These are phyloP conservation scores for Temnothorax rugatulus DNA, from an alignment of 2,888 invertebrate genomes.

Conservation along the genomic window DNA sequence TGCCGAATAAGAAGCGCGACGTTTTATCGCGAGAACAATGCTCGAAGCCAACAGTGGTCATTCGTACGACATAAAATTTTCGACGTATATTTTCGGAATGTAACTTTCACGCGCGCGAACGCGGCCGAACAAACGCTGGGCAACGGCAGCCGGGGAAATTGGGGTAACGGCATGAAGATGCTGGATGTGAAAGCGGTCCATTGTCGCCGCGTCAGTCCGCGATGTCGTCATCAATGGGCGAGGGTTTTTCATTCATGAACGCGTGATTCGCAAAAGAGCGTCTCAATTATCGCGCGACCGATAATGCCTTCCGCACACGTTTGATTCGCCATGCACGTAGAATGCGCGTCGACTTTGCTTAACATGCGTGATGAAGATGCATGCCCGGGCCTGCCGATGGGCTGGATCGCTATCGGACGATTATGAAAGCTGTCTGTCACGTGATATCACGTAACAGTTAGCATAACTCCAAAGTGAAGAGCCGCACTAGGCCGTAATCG, in stretches of 20 bases:
- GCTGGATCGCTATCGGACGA: neutral
- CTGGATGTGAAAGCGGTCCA: constrained; percentile 84
- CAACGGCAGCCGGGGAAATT: constrained; percentile 23
- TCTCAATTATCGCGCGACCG: constrained; percentile 37
- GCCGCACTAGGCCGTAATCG: neutral
- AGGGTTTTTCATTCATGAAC: constrained; percentile 51
- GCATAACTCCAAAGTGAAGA: constrained; percentile 27
- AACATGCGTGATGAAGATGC: neutral
- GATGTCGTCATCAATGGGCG: constrained; percentile 63
- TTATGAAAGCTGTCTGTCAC: constrained; percentile 50
- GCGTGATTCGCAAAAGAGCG: constrained; percentile 2
- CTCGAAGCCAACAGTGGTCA: neutral
- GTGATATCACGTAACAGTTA: constrained; percentile 49
- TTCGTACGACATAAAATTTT: neutral
- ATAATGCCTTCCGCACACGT: constrained; percentile 4
- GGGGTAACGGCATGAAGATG: neutral
- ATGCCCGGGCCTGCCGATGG: neutral
- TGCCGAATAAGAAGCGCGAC: neutral
- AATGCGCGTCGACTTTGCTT: neutral
- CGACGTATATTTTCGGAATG: neutral
- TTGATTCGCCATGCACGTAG: neutral
- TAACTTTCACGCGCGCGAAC: neutral
- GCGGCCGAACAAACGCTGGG: neutral
- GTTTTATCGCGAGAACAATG: neutral
- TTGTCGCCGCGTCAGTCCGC: constrained; percentile 40